A percentile compares a stretch with the other conserved stretches of the same genome.
Conservation (phyloP, 2,113 vertebrate genomes). For the Forbesichthys agassizii region DNA sequence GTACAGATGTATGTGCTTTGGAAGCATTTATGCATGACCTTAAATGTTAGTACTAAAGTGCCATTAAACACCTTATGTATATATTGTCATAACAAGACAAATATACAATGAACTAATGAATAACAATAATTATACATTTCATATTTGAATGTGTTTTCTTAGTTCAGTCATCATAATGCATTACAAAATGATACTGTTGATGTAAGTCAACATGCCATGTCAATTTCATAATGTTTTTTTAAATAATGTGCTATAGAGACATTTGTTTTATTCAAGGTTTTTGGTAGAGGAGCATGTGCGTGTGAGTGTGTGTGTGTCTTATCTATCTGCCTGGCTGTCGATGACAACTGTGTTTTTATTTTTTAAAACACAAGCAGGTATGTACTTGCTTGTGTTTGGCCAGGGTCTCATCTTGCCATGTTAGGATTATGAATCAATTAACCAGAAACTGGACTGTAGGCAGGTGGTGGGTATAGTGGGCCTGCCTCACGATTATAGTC, state of each 20-base stretch:
- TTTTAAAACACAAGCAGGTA: neutral
- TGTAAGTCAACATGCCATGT: neutral
- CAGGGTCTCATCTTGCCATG: constrained; percentile 29
- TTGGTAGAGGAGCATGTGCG: neutral
- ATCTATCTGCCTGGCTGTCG: neutral
- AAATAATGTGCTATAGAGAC: neutral
- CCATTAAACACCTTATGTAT: neutral
- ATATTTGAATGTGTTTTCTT: neutral
- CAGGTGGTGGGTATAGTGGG: constrained; percentile 1
- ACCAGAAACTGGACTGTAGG: constrained; percentile 53
- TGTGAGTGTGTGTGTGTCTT: neutral
- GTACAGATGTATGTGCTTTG: constrained; percentile 34
- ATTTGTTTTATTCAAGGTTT: constrained; percentile 17
- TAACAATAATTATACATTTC: neutral
- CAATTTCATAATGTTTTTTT: neutral
- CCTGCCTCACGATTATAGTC: constrained; percentile 63
- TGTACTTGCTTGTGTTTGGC: constrained; percentile 16
- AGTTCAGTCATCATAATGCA: neutral
- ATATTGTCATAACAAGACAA: neutral
- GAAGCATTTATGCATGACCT: constrained; percentile 29
- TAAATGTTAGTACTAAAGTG: constrained; percentile 37
- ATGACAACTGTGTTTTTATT: neutral
- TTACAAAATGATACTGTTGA: neutral
- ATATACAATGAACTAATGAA: neutral
- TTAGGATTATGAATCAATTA: constrained; percentile 77